These are phyloP conservation scores for Sardinella longiceps DNA, from an alignment of 2,797 vertebrate genomes.

Conservation along the genomic window DNA sequence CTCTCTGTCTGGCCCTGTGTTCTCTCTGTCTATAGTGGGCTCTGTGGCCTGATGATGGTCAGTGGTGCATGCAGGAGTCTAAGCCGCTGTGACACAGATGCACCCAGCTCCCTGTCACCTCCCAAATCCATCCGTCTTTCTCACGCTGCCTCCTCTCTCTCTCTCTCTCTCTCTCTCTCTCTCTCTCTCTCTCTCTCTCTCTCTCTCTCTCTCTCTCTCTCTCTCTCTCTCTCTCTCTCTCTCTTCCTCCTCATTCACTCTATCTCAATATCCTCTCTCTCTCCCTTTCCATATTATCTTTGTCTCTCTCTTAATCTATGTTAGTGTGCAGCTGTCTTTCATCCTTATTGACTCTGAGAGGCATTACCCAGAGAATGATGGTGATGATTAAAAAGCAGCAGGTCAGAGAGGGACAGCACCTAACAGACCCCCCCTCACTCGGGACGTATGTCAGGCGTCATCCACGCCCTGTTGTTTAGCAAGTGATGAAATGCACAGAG, in stretches of 20 bases:
- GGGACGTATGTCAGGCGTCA: not conserved
- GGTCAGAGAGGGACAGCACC: not conserved
- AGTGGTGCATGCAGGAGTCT: not conserved
- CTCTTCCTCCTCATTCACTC: too few species aligned
- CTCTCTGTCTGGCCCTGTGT: conserved; percentile 2
- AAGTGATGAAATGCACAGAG: not conserved
- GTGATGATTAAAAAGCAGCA: not conserved
- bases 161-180: not conserved
- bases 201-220: not conserved
- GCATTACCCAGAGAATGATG: not conserved
- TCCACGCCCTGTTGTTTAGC: not conserved
- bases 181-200: not conserved
- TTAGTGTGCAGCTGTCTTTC: not conserved
- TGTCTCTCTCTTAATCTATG: conserved; percentile 15
- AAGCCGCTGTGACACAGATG: conserved; percentile 6
- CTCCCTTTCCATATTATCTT: not conserved
- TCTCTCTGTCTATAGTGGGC: not conserved
- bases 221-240: not conserved
- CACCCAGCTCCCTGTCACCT: conserved; percentile 7
- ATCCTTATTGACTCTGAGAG: not conserved
- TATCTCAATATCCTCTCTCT: too few species aligned
- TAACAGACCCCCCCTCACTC: not conserved
- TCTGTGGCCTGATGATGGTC: conserved; percentile 1
- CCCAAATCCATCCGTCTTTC: conserved; percentile 1
- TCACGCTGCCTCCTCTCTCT: not conserved